Base-by-base conservation (phyloP, 1,140 invertebrate species). In the Aphaenogaster rudis region DNA sequence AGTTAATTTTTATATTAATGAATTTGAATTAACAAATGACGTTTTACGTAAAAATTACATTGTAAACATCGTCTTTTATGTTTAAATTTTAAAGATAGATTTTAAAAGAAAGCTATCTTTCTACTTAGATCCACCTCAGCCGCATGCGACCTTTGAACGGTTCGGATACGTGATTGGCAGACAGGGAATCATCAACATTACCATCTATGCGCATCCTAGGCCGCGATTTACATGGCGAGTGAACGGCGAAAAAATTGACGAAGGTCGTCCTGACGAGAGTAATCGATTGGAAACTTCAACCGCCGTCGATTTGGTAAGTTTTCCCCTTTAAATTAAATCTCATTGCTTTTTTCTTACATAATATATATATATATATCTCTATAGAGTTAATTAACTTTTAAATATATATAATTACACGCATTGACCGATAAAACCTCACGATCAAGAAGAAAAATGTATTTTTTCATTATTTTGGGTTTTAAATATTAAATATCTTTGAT, bases 121-220 rank as follows among this genome's bases (percentile, higher is more conserved):
- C 42, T 42, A n/a, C 15, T 7, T 94, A 97, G 97, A 97, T 94
- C 94, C 96, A 2, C 97, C 97, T 6, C 95, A 97, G 84, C 93
- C 94, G 8, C 95, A 88, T 86, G 93, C 81, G 74, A 95, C 92
- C 1, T 96, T 96, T 86, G 96, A 97, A 54, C 96, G 97, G 48
- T 98, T 97, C 91, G 97, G 97, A 3, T 96, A 97, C 54, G 97
- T 97, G 69, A 94, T 98, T 76, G 97, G 97, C 2, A 96, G 96
- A 63, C 96, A 96, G 69, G 97, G 97, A 48, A 94, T 96, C 7
- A 96, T 98, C 45, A 97, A 97, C 77, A 96, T 98, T 2, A 97
- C 97, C 1, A 95, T 98, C 6, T 94, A 96, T 0, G 96, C 97
- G 5, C 97, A 97, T 93, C 97, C 97, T 0, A 94, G 94, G 67